Conservation (phyloP, 2,797 vertebrate genomes). For the Schizopygopsis pylzovi region DNA sequence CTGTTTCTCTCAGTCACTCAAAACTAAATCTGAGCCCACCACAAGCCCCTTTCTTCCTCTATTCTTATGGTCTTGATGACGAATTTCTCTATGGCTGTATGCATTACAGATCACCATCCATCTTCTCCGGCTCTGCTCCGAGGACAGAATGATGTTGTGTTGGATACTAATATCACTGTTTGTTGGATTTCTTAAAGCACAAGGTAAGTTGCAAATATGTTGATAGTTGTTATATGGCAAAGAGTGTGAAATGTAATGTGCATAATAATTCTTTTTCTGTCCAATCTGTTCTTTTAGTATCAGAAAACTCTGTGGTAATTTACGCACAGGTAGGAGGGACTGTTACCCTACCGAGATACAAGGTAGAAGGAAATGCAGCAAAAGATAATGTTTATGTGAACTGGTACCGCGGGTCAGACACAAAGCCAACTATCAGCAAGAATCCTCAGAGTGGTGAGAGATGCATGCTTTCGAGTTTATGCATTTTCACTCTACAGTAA, state of each 20-base stretch:
- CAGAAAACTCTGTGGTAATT: conserved; percentile 43
- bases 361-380: accelerated
- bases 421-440: accelerated
- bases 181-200: not conserved
- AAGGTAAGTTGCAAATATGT: conserved; percentile 43
- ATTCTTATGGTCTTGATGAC: conserved; percentile 13
- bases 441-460: not conserved
- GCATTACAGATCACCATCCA: conserved; percentile 13
- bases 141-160: conserved; percentile 38
- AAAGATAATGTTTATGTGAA: conserved; percentile 20
- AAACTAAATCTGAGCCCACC: conserved; percentile 74
- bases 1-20: conserved; percentile 67
- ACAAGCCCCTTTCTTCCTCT: conserved; percentile 67
- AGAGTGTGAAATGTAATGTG: not conserved
- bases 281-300: not conserved
- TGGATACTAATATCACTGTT: conserved; percentile 30
- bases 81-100: not conserved
- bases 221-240: not conserved
- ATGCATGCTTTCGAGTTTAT: not conserved
- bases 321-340: conserved; percentile 59
- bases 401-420: conserved; percentile 50
- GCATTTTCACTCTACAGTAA: not conserved
- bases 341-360: not conserved
- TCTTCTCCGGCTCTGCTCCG: not conserved
- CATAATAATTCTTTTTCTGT: not conserved